Conservation (phyloP, 2,797 vertebrate species). For the Fundulus diaphanus region DNA sequence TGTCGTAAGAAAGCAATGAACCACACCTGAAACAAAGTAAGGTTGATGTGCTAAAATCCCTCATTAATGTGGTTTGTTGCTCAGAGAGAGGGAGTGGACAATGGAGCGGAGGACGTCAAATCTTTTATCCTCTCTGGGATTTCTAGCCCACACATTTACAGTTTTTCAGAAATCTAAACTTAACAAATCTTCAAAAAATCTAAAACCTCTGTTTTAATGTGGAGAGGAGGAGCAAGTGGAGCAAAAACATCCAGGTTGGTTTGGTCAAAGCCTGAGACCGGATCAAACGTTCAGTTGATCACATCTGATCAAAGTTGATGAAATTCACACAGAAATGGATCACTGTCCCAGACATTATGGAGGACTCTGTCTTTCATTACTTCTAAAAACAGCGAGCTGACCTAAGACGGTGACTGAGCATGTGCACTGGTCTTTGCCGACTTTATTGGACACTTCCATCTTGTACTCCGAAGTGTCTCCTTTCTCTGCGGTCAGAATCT, state of each 20-base stretch:
- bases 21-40: too few relatives aligned
- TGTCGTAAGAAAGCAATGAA: too few relatives aligned
- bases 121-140: too few relatives aligned
- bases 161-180: too few relatives aligned
- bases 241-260: neutral
- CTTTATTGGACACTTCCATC: constrained; percentile 95
- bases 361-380: neutral
- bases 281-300: neutral
- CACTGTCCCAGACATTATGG: neutral
- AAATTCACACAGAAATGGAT: neutral
- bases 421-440: constrained; percentile 92
- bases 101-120: too few relatives aligned
- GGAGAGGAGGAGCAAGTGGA: neutral
- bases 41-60: too few relatives aligned
- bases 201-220: neutral
- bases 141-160: too few relatives aligned
- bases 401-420: constrained; percentile 93
- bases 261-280: neutral
- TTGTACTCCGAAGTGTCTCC: constrained; percentile 93
- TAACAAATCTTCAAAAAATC: too few relatives aligned
- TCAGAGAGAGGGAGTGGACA: neutral
- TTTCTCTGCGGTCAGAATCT: constrained; percentile 90
- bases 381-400: constrained; percentile 73
- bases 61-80: neutral
- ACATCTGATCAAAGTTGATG: too few relatives aligned